Base-by-base conservation (phyloP, 2,797 vertebrate genomes). In the Sebastes alutus region DNA sequence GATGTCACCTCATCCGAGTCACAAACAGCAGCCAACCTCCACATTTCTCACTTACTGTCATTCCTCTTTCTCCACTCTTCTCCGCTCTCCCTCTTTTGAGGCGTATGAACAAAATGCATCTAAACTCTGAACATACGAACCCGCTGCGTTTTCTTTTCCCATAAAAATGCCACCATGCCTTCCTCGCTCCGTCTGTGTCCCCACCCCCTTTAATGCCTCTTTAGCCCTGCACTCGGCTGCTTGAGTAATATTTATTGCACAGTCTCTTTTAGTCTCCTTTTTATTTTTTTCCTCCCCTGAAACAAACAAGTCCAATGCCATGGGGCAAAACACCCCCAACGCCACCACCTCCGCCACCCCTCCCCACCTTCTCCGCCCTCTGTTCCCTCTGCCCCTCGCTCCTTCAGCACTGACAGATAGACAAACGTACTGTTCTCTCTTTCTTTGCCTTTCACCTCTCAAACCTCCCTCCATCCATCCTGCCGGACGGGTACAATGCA, bases 401-500 rank as follows among this genome's bases (percentile, higher is more conserved):
- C 88, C 90, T 84, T 93, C 91, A 90, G 82, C 78, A 68, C 93
- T 95, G 95, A 96, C 95, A 95, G 94, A 95, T 93, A 96, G 94
- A 95, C 96, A 95, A 93, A 93, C 93, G 81, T 92, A 90, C 92
- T 88, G 94, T 95, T 96, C 92, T 93, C 92, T 94, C 92, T 94
- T 93, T 95, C 90, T 95, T 89, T 92, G 85, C 90, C 91, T 95
- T 95, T 95, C 96, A 94, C 92, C 84, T 86, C 89, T 93, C 88
- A 90, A 94, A 92, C 94, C 94, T 94, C 90, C 89, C 93, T 95
- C 93, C 93, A 89, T 95, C 92, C 90, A 94, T 95, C 94, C 93
- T 93, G 93, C 94, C 70, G 87, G 89, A 93, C 87, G 78, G 92
- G 87, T 91, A 96, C 96, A 97, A 96, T 97, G 95, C 93, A n/a